Evolutionary conservation across 2,113 vertebrate species (phyloP), one percentile per base, ranked within the genome.

Genomic region (Charina bottae): DNA sequence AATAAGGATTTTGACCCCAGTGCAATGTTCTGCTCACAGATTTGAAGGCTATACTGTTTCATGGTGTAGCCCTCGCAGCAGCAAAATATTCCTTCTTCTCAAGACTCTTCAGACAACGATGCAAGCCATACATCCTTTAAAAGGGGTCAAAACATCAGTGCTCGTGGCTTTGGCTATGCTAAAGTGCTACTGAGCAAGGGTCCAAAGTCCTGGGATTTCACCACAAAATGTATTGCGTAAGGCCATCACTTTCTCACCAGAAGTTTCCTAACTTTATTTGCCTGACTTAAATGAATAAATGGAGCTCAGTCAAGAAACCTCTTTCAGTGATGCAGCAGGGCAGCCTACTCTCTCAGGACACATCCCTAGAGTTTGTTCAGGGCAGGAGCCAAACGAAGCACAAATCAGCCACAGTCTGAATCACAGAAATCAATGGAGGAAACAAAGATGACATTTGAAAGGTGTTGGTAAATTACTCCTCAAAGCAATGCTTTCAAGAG

Each of bases 371-470:
- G 91, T 96, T 96, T 97, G 91, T 88, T 94, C 95, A 95, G 96
- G 96, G 96, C 89, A 3, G 62, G 87, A 49, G 96, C 96, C 97
- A 97, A 95, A 37, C 2, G 93, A 96, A 92, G 94, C 88, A 94
- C 90, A 95, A 96, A 95, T 94, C 93, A 90, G 94, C 96, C 93
- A 94, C 95, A 95, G 96, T 96, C 89, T 37, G 88, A 94, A 93
- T 93, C 87, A 96, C 94, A 89, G 94, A 94, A 93, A 92, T 96
- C 92, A 94, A 91, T 55, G 86, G 95, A 94, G 94, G 91, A 92
- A 92, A 97, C 95, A 97, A 94, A 97, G 96, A 85, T 95, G 94
- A 96, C 96, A 93, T 96, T 96, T 89, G 97, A 96, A 95, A 96
- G 95, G 94, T 96, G 96, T 96, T 96, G 96, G 90, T 95, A 96